A percentile compares a stretch with the other conserved stretches of the same genome.
Evolutionary conservation across 2,113 vertebrate species (phyloP).

Genomic region (Centropus bengalensis): DNA sequence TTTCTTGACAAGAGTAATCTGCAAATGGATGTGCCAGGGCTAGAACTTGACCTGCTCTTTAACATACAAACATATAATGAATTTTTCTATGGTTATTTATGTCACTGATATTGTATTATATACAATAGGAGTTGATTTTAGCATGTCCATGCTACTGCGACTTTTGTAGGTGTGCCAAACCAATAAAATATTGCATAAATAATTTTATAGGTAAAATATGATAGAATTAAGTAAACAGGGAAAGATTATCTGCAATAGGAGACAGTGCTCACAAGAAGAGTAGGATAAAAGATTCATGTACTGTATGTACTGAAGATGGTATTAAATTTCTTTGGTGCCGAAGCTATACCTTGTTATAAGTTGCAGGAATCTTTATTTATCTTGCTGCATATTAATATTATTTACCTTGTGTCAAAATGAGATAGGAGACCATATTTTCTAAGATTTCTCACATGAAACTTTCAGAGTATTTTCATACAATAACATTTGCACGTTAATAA

Average conservation of each 20-base stretch:
- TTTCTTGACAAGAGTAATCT: not conserved
- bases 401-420: not conserved
- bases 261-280: not conserved
- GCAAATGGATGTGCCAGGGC: not conserved
- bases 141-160: not conserved
- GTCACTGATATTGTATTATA: not conserved
- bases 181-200: not conserved
- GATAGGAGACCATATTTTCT: not conserved
- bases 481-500: not conserved
- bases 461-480: not conserved
- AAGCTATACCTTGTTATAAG: not conserved
- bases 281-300: constrained; percentile 9
- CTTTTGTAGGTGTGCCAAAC: not conserved
- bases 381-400: not conserved
- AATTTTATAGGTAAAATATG: not conserved
- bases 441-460: not conserved
- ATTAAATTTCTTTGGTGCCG: not conserved
- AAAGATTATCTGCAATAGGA: constrained; percentile 3
- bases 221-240: constrained; percentile 5
- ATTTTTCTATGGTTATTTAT: not conserved
- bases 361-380: constrained; percentile 9
- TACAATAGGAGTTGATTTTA: not conserved
- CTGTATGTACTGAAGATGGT: not conserved
- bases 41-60: not conserved
- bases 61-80: not conserved